phyloP scores from a whole-genome alignment of 2,888 invertebrate genomes.

The Lochmaea crataegi region DNA sequence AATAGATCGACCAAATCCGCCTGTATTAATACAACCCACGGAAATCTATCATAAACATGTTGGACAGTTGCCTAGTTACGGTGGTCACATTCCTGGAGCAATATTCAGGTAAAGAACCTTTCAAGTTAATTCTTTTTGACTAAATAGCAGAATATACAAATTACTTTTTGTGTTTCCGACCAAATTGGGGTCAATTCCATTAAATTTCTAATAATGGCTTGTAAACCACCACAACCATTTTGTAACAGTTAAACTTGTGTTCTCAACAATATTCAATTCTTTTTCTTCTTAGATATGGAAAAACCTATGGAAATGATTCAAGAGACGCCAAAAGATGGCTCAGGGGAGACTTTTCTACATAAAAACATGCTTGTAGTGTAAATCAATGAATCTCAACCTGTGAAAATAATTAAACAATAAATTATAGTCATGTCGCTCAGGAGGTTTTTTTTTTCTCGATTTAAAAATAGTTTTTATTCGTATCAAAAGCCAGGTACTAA shows the following conservation, averaged over 20 bases:
- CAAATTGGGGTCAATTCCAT: too few species aligned
- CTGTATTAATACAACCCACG: constrained; percentile 66
- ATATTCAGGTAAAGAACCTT: constrained; percentile 70
- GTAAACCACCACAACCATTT: too few species aligned
- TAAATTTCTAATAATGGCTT: too few species aligned
- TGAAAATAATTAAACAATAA: neutral
- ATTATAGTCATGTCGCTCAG: neutral
- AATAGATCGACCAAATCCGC: constrained; percentile 68
- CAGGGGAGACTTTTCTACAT: constrained; percentile 70
- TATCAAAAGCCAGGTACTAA: too few species aligned
- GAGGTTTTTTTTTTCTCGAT: neutral
- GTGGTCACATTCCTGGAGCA: constrained; percentile 82
- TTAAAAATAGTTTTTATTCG: too few species aligned
- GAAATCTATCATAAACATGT: constrained; percentile 80
- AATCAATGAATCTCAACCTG: too few species aligned
- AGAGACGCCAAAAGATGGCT: constrained; percentile 81
- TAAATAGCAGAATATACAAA: too few species aligned
- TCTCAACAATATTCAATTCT: too few species aligned
- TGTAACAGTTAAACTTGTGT: too few species aligned
- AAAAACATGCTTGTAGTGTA: constrained; percentile 12
- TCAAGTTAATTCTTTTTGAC: too few species aligned
- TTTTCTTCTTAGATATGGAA: constrained; percentile 72
- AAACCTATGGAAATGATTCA: constrained; percentile 80
- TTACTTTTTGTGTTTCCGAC: too few species aligned
- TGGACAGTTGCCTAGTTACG: constrained; percentile 81